A percentile compares a stretch with the other conserved stretches of the same genome.
Conservation (phyloP, 2,113 vertebrate genomes). For the Chaetorhynchus papuensis region DNA sequence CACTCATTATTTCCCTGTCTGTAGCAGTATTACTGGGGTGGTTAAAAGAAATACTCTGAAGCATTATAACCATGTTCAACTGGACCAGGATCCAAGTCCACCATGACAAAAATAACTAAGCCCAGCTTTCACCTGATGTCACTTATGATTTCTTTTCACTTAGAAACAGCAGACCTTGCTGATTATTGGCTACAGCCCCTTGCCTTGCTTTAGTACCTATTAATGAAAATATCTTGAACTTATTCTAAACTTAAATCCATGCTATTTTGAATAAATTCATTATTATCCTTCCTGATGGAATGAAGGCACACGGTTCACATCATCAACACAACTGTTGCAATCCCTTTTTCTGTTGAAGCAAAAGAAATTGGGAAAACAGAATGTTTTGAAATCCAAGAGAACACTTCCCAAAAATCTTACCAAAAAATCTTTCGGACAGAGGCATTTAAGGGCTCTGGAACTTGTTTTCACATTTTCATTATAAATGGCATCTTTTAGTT, state of each 20-base stretch:
- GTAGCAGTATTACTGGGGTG: background rate
- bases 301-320: background rate
- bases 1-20: background rate
- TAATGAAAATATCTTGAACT: background rate
- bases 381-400: background rate
- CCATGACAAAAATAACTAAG: background rate
- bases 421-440: background rate
- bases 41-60: background rate
- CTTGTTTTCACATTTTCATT: background rate
- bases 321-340: background rate
- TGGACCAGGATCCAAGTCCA: background rate
- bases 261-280: background rate
- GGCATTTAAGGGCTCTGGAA: background rate
- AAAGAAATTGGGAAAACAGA: background rate
- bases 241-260: background rate
- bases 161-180: background rate
- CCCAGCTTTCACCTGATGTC: background rate
- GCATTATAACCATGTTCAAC: background rate
- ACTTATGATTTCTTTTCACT: background rate
- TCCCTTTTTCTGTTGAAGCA: background rate
- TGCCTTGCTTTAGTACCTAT: background rate
- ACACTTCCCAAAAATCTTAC: background rate
- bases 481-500: background rate
- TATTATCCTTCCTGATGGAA: background rate
- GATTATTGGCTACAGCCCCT: background rate